Evolutionary conservation across 30 jellyfish, hydroid and myxozoan genomes (phyloP), one percentile per base, ranked within the genome.

Genomic region (Phacellophora camtschatica): DNA sequence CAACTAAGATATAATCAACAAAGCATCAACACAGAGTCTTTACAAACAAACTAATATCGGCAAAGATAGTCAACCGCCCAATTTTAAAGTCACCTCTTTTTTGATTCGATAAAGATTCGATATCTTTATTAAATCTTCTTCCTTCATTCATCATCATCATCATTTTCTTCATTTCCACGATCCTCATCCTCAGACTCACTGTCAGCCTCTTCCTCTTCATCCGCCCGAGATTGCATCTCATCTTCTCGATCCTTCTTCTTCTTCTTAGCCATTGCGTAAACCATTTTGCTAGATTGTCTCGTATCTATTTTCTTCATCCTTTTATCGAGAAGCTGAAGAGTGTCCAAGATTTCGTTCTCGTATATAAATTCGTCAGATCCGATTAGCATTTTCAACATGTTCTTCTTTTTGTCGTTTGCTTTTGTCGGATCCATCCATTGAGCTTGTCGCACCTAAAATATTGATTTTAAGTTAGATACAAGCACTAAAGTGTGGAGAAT

Each of bases 281-380:
- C 73, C 95, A 84, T 71, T 63, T 65, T 70, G 64, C 43, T 69
- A 11, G 85, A 62, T 33, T 84, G 62, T 2, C 45, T 78, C n/a
- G 18, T 81, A 10, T 67, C 39, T 46, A 61, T 32, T 63, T 73
- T 73, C 84, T 84, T 71, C 84, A 84, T 48, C 30, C 73, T 39
- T 72, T 71, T 84, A 63, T 84, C 95, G 62, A 84, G 72, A 46
- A 73, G 69, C 25, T 63, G 87, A 20, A 84, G 61, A 15, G 84
- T 45, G 72, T 84, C 95, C 19, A 67, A 66, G 22, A 84, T 43
- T 63, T 84, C 95, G 46, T 84, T 84, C 42, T 84, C 95, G 46
- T 84, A 84, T 33, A 64, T 50, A 73, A 84, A 84, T 29, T 84
- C 95, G 39, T 84, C 95, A 10, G 95, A 84, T 11, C 95, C 95